These are phyloP conservation scores for Melanostigma gelatinosum DNA, from an alignment of 2,113 vertebrate species.

Conservation along the genomic window DNA sequence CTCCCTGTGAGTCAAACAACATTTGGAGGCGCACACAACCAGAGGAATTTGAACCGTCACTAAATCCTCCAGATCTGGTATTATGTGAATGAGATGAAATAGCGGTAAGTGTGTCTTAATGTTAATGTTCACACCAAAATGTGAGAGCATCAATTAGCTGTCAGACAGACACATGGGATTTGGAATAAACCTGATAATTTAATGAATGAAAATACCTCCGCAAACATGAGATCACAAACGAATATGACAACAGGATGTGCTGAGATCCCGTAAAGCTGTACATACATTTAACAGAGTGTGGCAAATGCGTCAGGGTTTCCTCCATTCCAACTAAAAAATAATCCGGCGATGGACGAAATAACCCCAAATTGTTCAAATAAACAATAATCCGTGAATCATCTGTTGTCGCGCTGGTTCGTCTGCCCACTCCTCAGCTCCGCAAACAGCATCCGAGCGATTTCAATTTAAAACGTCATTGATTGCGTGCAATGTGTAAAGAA, in stretches of 20 bases:
- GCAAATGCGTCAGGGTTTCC: background rate
- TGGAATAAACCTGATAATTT: background rate
- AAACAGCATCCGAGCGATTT: conserved; percentile 3
- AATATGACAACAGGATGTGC: background rate
- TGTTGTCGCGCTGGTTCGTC: conserved; percentile 10
- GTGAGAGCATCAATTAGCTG: conserved; percentile 23
- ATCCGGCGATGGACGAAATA: conserved; percentile 21
- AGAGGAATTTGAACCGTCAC: conserved; percentile 1
- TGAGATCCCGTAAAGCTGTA: conserved; percentile 14
- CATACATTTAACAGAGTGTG: conserved; percentile 56
- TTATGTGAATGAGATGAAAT: conserved; percentile 11
- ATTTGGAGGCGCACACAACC: conserved; percentile 13
- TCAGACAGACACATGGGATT: conserved; percentile 21
- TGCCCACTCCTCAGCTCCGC: background rate
- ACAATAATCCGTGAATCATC: conserved; percentile 47
- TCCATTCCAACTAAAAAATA: conserved; percentile 32
- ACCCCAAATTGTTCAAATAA: conserved; percentile 61
- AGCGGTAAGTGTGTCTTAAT: background rate
- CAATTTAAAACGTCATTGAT: conserved; percentile 17
- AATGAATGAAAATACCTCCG: background rate
- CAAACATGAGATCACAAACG: background rate
- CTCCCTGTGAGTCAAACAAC: conserved; percentile 39
- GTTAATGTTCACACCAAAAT: conserved; percentile 4
- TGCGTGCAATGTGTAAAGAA: background rate
- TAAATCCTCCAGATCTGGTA: background rate